A percentile compares a stretch with the other conserved stretches of the same genome.
phyloP scores from a whole-genome alignment of 30 jellyfish, hydroid and myxozoan species.

The Chironex yamaguchii region DNA sequence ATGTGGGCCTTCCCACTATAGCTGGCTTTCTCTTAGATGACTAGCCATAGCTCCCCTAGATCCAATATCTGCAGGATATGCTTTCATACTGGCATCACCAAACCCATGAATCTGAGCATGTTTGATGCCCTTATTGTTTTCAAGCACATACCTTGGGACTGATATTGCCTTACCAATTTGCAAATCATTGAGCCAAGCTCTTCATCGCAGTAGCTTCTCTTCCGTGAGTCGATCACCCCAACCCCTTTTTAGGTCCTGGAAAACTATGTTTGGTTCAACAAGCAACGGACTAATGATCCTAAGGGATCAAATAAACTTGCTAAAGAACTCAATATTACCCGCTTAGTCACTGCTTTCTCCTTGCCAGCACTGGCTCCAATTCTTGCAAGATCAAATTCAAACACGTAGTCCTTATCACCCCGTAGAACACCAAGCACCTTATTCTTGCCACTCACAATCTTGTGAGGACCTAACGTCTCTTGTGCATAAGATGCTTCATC shows the following conservation, averaged over 20 bases:
- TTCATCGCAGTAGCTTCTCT: too few species aligned
- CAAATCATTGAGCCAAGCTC: conserved; percentile 20
- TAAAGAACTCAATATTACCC: conserved; percentile 13
- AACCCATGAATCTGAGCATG: conserved; percentile 8
- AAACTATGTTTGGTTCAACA: conserved; percentile 17
- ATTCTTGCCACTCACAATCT: background rate
- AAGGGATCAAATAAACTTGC: conserved; percentile 39
- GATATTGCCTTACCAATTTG: background rate
- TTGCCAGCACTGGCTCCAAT: background rate
- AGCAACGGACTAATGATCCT: conserved; percentile 23
- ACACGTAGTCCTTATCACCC: conserved; percentile 25
- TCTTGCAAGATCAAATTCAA: background rate
- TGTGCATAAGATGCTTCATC: background rate
- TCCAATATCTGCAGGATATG: conserved; percentile 14
- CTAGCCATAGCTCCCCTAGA: background rate
- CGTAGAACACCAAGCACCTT: conserved; percentile 32
- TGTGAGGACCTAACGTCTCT: conserved; percentile 8
- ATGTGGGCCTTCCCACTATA: background rate
- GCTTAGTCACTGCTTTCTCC: background rate
- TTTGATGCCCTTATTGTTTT: conserved; percentile 1
- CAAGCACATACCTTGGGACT: conserved; percentile 39
- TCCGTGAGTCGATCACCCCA: conserved; percentile 38
- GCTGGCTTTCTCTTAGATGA: background rate
- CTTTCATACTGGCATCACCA: conserved; percentile 67
- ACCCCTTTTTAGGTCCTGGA: conserved; percentile 31